phyloP scores from a whole-genome alignment of 2,888 invertebrate species.

The Drosophila sordidula region DNA sequence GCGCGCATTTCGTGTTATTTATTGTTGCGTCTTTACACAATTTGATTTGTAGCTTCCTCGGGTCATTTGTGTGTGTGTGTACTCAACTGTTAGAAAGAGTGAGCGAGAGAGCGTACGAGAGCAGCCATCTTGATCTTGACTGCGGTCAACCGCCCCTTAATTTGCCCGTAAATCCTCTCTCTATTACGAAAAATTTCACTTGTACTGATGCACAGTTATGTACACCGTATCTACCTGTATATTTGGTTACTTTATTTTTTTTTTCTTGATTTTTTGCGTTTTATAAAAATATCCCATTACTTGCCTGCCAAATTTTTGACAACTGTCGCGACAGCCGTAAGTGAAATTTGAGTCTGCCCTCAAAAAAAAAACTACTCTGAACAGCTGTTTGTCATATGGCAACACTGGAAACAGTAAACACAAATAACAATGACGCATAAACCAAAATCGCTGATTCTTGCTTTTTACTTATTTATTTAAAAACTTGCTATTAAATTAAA shows the following conservation, averaged over 20 bases:
- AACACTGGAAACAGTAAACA: not conserved
- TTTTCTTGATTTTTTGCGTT: not conserved
- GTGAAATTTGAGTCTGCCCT: slow-evolving; percentile 64
- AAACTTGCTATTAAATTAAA: too few species aligned
- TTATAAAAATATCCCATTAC: slow-evolving; percentile 47
- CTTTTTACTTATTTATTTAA: slow-evolving; percentile 19
- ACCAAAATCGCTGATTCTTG: slow-evolving; percentile 25
- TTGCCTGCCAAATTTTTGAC: slow-evolving; percentile 42
- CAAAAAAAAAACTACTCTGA: slow-evolving; percentile 12
- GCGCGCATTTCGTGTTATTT: slow-evolving; percentile 52
- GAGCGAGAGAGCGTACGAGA: not conserved
- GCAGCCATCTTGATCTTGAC: slow-evolving; percentile 53
- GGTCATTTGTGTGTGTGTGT: slow-evolving; percentile 15
- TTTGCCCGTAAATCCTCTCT: slow-evolving; percentile 23
- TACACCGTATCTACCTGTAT: slow-evolving; percentile 32
- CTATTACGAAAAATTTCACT: slow-evolving; percentile 49
- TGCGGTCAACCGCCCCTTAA: slow-evolving; percentile 39
- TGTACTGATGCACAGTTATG: slow-evolving; percentile 35
- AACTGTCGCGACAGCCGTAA: slow-evolving; percentile 45
- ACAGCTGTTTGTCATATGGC: slow-evolving; percentile 41
- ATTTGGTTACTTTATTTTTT: slow-evolving; percentile 18
- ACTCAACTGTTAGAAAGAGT: slow-evolving; percentile 12
- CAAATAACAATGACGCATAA: slow-evolving; percentile 29
- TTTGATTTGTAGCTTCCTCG: slow-evolving; percentile 40
- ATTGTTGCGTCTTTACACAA: slow-evolving; percentile 32